Evolutionary conservation across 2,113 vertebrate species (phyloP).

Genomic region (Dissostichus mawsoni): DNA sequence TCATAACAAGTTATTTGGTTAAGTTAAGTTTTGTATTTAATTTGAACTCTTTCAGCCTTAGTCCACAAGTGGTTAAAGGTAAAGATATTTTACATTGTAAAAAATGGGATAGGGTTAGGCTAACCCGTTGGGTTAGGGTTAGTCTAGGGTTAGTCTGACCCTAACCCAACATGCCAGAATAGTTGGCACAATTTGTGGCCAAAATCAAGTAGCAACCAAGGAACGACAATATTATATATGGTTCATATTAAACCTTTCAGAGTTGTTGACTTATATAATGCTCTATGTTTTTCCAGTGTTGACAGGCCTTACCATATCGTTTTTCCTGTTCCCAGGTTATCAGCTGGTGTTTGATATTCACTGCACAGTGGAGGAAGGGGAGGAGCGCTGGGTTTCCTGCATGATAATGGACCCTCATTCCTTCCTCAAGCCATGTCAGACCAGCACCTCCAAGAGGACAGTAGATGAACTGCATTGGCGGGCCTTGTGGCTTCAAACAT

Average conservation of each 20-base stretch:
- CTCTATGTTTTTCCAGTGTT: background rate
- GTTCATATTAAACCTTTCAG: background rate
- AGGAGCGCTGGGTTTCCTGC: constrained; percentile 46
- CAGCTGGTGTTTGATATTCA: constrained; percentile 41
- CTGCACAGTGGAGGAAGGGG: constrained; percentile 32
- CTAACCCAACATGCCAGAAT: background rate
- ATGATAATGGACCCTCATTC: constrained; percentile 50
- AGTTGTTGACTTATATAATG: background rate
- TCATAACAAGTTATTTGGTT: no score
- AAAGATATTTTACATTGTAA: background rate
- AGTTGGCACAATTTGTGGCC: background rate
- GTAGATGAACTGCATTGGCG: constrained; percentile 43
- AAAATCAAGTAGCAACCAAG: background rate
- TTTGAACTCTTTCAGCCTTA: no score
- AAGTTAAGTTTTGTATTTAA: no score
- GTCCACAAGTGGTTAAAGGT: no score
- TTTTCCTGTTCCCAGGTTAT: constrained; percentile 44
- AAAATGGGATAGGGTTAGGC: background rate
- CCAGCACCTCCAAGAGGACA: constrained; percentile 53
- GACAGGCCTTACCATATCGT: background rate
- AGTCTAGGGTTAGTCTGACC: no score
- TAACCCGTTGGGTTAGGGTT: no score
- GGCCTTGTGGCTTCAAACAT: background rate
- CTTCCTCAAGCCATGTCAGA: constrained; percentile 42
- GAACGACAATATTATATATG: background rate